Percentiles rank a stretch among this genome's conserved stretches.
Conservation (phyloP, 2,888 invertebrate genomes). For the Isoperla grammatica region DNA sequence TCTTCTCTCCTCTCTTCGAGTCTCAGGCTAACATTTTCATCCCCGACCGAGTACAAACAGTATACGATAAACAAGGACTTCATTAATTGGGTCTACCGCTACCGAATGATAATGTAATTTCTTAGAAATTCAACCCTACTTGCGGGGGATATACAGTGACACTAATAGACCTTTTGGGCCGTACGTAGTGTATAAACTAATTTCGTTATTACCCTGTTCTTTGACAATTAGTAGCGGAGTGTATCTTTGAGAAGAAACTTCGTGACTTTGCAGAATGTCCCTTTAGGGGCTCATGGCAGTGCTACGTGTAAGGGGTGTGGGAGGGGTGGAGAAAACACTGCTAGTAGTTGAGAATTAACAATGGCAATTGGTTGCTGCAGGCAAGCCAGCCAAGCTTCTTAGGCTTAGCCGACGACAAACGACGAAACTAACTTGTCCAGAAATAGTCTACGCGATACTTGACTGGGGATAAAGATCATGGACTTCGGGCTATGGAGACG, state of each 20-base stretch:
- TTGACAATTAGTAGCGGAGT: conserved; percentile 17
- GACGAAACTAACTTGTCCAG: too few relatives aligned
- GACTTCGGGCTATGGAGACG: too few relatives aligned
- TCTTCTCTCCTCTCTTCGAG: conserved; percentile 6
- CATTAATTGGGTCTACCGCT: conserved; percentile 6
- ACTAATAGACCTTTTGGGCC: neutral
- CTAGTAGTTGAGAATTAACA: conserved; percentile 24
- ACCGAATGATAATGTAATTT: conserved; percentile 7
- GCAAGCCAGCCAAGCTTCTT: conserved; percentile 12
- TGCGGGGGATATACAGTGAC: conserved; percentile 1
- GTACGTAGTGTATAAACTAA: neutral
- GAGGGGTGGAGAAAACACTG: neutral
- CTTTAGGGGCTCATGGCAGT: conserved; percentile 22
- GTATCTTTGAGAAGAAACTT: conserved; percentile 20
- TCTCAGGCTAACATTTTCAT: conserved; percentile 12
- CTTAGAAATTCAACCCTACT: neutral
- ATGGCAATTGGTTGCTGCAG: conserved; percentile 22
- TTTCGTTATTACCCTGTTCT: conserved; percentile 6
- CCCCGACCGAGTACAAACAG: conserved; percentile 13
- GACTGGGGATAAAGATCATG: too few relatives aligned
- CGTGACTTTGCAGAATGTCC: conserved; percentile 25
- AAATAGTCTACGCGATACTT: too few relatives aligned
- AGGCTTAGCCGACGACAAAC: neutral
- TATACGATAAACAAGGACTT: conserved; percentile 3
- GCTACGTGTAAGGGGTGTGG: conserved; percentile 11